Conservation (phyloP, 2,113 vertebrate genomes). For the Oostethus manadensis region DNA sequence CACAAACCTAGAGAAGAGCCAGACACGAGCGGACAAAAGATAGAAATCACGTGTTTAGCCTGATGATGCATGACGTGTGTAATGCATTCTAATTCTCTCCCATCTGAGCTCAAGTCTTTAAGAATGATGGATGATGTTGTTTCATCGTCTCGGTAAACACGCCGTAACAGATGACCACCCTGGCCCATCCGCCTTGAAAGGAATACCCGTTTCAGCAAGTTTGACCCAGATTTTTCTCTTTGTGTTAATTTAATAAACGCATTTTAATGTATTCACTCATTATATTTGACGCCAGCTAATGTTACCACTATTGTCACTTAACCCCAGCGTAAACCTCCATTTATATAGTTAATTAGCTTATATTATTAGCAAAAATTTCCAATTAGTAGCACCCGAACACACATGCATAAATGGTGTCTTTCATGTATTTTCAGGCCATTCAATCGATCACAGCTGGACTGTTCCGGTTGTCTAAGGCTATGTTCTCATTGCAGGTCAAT, state of each 20-base stretch:
- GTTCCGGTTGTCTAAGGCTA: too few species aligned
- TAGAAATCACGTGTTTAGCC: conserved; percentile 71
- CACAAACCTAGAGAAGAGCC: conserved; percentile 45
- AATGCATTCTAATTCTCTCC: conserved; percentile 72
- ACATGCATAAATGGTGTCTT: too few species aligned
- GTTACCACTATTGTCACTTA: conserved; percentile 57
- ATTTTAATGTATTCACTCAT: conserved; percentile 8
- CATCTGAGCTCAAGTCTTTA: conserved; percentile 68
- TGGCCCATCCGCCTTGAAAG: conserved; percentile 50
- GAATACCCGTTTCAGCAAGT: conserved; percentile 35
- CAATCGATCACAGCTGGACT: too few species aligned
- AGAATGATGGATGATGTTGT: conserved; percentile 73
- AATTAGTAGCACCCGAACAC: too few species aligned
- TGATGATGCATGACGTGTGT: conserved; percentile 72
- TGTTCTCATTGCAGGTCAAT: too few species aligned
- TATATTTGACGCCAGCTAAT: neutral
- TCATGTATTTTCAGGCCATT: too few species aligned
- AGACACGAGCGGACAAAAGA: conserved; percentile 58
- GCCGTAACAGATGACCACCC: conserved; percentile 66
- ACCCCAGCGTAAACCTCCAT: conserved; percentile 61
- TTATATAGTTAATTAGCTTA: conserved; percentile 66
- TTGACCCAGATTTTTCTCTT: conserved; percentile 27
- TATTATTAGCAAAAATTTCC: conserved; percentile 9
- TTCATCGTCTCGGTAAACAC: conserved; percentile 70
- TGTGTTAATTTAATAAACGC: neutral